A percentile compares a stretch with the other conserved stretches of the same genome.
Evolutionary conservation across 2,797 vertebrate species (phyloP).

Genomic region (Parambassis ranga): DNA sequence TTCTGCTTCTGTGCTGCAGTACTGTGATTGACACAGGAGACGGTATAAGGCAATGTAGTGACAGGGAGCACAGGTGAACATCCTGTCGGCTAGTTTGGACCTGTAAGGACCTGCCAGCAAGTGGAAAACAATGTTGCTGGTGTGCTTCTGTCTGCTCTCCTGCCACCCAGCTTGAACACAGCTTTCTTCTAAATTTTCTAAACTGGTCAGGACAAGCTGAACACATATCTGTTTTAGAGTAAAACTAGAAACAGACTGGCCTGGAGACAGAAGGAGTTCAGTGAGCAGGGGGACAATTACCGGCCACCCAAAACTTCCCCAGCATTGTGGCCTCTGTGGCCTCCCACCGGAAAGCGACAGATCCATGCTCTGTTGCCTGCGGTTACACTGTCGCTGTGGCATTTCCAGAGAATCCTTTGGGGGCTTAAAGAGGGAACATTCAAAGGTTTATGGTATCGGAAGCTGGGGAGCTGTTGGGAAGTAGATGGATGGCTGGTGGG

Average conservation of each 20-base stretch:
- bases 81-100: constrained; percentile 69
- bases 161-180: constrained; percentile 7
- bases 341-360: constrained; percentile 65
- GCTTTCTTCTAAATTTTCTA: background rate
- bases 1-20: constrained; percentile 17
- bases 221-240: background rate
- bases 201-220: constrained; percentile 12
- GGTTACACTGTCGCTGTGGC: constrained; percentile 61
- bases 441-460: constrained; percentile 23
- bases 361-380: constrained; percentile 61
- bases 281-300: constrained; percentile 32
- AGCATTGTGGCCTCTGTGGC: constrained; percentile 25
- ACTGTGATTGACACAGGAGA: constrained; percentile 48
- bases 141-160: constrained; percentile 10
- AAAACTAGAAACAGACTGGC: background rate
- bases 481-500: background rate
- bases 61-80: constrained; percentile 68
- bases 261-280: constrained; percentile 26
- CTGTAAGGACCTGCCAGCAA: constrained; percentile 72
- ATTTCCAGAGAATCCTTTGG: constrained; percentile 78
- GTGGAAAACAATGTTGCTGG: constrained; percentile 51
- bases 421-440: constrained; percentile 47
- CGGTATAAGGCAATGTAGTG: constrained; percentile 43
- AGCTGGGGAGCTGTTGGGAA: constrained; percentile 38
- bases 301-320: constrained; percentile 45